Conservation (phyloP, 2,797 vertebrate genomes). For the Merluccius polli region DNA sequence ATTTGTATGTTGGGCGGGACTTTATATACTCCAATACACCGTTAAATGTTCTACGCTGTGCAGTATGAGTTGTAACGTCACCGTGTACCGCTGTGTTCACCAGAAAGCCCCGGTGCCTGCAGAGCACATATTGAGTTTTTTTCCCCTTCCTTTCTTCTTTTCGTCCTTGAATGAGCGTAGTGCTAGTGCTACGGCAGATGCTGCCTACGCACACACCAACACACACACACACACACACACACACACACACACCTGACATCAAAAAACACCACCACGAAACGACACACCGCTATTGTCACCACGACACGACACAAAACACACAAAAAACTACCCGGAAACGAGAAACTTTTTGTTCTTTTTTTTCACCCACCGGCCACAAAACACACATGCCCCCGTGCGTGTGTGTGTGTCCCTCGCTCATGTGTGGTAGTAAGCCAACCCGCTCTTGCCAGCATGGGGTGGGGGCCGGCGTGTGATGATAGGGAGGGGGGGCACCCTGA, state of each 20-base stretch:
- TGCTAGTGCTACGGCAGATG: neutral
- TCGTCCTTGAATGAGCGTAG: neutral
- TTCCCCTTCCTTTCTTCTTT: neutral
- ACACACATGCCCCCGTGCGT: constrained; percentile 1
- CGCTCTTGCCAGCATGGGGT: constrained; percentile 66
- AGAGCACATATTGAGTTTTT: too few relatives aligned
- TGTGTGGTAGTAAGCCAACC: constrained; percentile 58
- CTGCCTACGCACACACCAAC: constrained; percentile 8
- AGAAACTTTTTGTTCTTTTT: neutral
- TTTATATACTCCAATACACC: neutral
- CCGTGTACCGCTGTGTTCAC: too few relatives aligned
- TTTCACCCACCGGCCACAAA: neutral
- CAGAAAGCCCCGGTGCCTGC: neutral
- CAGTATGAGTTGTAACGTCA: too few relatives aligned
- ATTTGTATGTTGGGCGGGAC: too few relatives aligned
- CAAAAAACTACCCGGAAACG: neutral
- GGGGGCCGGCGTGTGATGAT: constrained; percentile 54
- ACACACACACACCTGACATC: constrained; percentile 11
- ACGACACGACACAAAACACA: neutral
- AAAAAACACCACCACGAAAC: neutral
- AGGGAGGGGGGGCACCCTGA: constrained; percentile 69
- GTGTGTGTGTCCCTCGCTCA: neutral
- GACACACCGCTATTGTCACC: neutral
- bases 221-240: constrained; percentile 21
- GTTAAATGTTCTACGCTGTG: too few relatives aligned